Conservation (phyloP, 1,140 invertebrate genomes). For the Aricia agestis region DNA sequence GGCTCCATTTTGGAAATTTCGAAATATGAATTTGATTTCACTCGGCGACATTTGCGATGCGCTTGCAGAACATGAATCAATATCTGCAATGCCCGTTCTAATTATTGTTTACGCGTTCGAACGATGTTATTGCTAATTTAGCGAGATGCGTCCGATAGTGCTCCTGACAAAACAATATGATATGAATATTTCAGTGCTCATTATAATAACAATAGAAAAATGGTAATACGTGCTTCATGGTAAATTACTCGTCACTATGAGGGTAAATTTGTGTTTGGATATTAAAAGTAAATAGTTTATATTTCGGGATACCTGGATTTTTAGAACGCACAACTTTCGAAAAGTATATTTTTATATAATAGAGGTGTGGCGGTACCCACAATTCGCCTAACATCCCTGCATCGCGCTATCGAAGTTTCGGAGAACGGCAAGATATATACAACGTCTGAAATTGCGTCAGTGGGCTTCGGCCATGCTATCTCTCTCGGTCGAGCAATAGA, state of each 20-base stretch:
- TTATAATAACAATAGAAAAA: constrained; percentile 5
- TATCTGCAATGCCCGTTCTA: constrained; percentile 4
- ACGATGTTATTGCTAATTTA: constrained; percentile 4
- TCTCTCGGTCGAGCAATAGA: too few relatives aligned
- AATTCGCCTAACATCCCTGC: too few relatives aligned
- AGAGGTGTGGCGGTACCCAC: too few relatives aligned
- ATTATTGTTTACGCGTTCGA: constrained; percentile 13
- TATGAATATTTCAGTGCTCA: neutral
- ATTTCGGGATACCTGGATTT: too few relatives aligned
- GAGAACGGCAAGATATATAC: too few relatives aligned
- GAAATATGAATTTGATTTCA: constrained; percentile 11
- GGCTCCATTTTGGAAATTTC: neutral
- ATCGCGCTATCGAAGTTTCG: too few relatives aligned
- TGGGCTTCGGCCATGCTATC: too few relatives aligned
- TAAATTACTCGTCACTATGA: neutral
- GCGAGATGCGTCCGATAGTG: neutral
- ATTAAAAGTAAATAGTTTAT: too few relatives aligned
- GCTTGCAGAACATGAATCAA: constrained; percentile 13
- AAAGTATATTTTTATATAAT: too few relatives aligned
- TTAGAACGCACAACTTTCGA: too few relatives aligned
- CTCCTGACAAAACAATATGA: constrained; percentile 13
- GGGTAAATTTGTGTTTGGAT: neutral
- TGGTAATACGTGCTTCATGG: neutral
- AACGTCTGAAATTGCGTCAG: too few relatives aligned
- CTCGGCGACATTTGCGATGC: neutral